Conservation (phyloP, 2,888 invertebrate genomes). For the Heliconius aoede region DNA sequence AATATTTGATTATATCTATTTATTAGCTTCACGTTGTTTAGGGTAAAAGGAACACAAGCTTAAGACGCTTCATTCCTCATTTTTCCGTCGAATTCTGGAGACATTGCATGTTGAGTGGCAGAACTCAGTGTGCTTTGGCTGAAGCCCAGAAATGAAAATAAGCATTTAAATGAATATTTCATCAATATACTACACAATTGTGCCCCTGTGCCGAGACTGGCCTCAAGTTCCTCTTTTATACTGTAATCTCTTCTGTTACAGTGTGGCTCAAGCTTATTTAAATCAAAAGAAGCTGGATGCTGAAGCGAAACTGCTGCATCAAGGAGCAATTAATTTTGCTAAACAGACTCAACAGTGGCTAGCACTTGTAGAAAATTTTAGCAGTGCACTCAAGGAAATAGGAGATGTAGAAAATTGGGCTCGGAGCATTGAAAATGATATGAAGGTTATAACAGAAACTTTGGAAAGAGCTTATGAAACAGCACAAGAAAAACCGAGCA, state of each 20-base stretch:
- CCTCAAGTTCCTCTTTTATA: neutral
- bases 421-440: conserved; percentile 97
- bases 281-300: conserved; percentile 99
- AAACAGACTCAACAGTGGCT: conserved; percentile 99
- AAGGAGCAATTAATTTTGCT: conserved; percentile 96
- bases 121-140: no score
- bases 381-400: conserved; percentile 95
- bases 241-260: conserved; percentile 66
- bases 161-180: no score
- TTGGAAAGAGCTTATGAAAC: conserved; percentile 96
- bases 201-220: no score
- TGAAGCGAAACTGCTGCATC: conserved; percentile 97
- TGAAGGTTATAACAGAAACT: conserved; percentile 95
- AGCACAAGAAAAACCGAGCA: conserved; percentile 70
- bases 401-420: conserved; percentile 99
- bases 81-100: no score
- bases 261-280: conserved; percentile 98
- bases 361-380: conserved; percentile 94
- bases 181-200: no score
- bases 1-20: no score
- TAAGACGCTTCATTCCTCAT: no score
- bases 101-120: no score
- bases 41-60: no score
- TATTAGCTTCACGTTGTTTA: no score
- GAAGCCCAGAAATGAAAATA: no score